Conservation (phyloP, 2,113 vertebrate genomes). For the Campylomormyrus numenius region DNA sequence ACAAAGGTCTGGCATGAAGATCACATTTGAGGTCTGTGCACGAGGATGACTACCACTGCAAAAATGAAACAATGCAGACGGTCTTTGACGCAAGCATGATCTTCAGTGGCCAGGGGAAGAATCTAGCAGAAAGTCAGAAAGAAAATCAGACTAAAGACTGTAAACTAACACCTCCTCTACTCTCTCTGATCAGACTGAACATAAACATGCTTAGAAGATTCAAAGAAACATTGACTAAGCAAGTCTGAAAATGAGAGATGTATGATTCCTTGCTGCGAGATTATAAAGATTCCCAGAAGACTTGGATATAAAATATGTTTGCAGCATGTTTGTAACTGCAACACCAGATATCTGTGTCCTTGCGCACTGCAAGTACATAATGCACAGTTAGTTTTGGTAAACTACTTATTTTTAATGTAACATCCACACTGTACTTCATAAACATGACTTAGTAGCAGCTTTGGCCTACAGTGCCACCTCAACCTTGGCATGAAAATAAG, state of each 20-base stretch:
- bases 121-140: neutral
- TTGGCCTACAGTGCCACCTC: neutral
- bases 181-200: neutral
- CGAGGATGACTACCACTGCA: neutral
- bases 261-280: neutral
- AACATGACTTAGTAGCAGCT: neutral
- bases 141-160: neutral
- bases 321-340: neutral
- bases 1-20: neutral
- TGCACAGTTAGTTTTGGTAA: neutral
- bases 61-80: neutral
- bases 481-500: neutral
- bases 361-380: neutral
- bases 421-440: neutral
- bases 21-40: neutral
- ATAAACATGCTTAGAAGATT: neutral
- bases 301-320: neutral
- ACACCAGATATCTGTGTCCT: neutral
- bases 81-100: neutral
- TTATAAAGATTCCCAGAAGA: neutral
- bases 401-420: neutral
- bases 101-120: neutral
- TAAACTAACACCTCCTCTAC: neutral
- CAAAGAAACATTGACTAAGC: neutral
- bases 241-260: neutral